Base-by-base conservation (phyloP, 2,113 vertebrate genomes). In the Petrocephalus microphthalmus region DNA sequence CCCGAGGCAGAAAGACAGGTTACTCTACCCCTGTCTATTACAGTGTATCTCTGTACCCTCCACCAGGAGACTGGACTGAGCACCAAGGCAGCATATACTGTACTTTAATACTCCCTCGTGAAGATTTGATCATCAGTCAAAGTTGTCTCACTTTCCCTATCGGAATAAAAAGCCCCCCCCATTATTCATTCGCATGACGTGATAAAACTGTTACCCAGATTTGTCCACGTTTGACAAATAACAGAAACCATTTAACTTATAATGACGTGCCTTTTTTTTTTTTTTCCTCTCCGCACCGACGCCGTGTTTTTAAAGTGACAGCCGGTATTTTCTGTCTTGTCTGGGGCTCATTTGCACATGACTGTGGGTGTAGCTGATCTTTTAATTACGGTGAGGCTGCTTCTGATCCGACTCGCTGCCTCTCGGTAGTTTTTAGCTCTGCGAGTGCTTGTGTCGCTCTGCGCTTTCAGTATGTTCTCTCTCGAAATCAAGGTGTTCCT, bases 201-300 rank as follows among this genome's bases (percentile, higher is more conserved):
- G 47, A 54, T 33, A 54, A 54, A 54, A 13, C 84, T 85, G 49
- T 85, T 85, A 85, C 52, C 25, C 25, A 54, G 84, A 54, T 33
- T 85, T 53, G 52, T 85, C 84, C 49, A 20, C 25, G 2, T 85
- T 85, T 56, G 51, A 54, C 51, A 85, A 29, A 85, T 54, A 85
- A 85, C 52, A 54, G 51, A 85, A 85, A 85, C 56, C 84, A 52
- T 85, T 85, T 54, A 85, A 56, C 47, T 56, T 54, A 42, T 56
- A 85, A 85, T 54, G 29, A 54, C 20, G 25, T 85, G 6, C 22
- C 42, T 22, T 42, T 33, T 54, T 37, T 42, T 19, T 13, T 1
- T 42, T 42, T 42, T 29, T 4, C 2, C 45, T 51, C 5, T 53
- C 84, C 56, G 84, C 49, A 33, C 7, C 5, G 13, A 56, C 33